phyloP scores from a whole-genome alignment of 1,140 invertebrate genomes.

The Cyphomyrmex costatus region DNA sequence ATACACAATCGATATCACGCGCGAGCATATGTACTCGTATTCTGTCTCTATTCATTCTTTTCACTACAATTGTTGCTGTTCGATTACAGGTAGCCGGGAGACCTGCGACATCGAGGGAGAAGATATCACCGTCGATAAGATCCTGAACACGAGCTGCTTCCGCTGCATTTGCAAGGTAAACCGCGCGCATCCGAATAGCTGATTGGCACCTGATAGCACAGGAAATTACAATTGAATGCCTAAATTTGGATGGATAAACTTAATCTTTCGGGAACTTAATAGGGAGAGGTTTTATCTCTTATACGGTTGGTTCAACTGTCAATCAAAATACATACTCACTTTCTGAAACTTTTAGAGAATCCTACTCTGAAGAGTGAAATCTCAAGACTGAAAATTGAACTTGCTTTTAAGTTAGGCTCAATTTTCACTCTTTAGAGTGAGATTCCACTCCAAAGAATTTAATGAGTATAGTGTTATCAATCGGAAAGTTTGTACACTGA shows the following conservation, averaged over 20 bases:
- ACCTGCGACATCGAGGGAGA: slow-evolving; percentile 83
- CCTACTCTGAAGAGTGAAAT: too few species aligned
- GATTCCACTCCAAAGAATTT: too few species aligned
- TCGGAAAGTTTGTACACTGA: background rate
- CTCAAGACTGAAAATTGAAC: too few species aligned
- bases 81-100: slow-evolving; percentile 81
- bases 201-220: background rate
- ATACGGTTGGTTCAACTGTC: background rate
- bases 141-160: slow-evolving; percentile 83
- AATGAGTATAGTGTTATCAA: background rate
- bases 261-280: background rate
- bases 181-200: background rate
- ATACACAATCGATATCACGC: slow-evolving; percentile 46
- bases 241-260: background rate
- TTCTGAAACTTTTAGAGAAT: too few species aligned
- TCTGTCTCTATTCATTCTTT: background rate
- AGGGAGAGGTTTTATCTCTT: background rate
- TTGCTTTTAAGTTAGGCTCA: too few species aligned
- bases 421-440: too few species aligned
- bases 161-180: slow-evolving; percentile 84
- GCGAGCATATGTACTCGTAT: slow-evolving; percentile 3
- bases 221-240: slow-evolving; percentile 15
- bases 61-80: slow-evolving; percentile 24
- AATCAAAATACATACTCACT: background rate
- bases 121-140: slow-evolving; percentile 83